phyloP scores from a whole-genome alignment of 92 coral and sea anemone species.

The Diadumene lineata region DNA sequence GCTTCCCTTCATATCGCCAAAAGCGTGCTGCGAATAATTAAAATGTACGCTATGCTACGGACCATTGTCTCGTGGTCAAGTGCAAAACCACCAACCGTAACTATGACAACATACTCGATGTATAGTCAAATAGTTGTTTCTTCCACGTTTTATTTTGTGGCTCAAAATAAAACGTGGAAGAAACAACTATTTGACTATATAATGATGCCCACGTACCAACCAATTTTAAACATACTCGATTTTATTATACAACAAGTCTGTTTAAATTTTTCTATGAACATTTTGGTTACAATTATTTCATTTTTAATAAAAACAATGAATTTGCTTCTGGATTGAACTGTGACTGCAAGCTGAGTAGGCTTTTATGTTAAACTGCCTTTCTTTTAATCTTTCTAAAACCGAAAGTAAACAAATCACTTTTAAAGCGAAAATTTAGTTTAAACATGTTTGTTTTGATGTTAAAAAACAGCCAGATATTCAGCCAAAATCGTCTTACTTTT shows the following conservation, averaged over 20 bases:
- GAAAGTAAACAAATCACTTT: background rate
- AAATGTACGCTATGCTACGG: too few relatives aligned
- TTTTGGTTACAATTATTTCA: background rate
- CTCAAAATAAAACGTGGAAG: too few relatives aligned
- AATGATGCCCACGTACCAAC: too few relatives aligned
- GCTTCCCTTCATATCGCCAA: too few relatives aligned
- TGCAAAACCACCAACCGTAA: background rate
- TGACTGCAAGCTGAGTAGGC: background rate
- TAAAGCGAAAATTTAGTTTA: background rate
- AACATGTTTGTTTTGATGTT: background rate
- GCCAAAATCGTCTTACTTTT: too few relatives aligned
- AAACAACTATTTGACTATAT: too few relatives aligned
- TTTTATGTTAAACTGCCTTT: background rate
- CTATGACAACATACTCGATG: slow-evolving; percentile 17
- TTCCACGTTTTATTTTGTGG: too few relatives aligned
- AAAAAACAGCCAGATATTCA: background rate
- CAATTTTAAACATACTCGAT: background rate
- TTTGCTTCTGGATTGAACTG: background rate
- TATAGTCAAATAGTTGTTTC: too few relatives aligned
- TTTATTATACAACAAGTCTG: slow-evolving; percentile 6
- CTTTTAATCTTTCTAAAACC: background rate
- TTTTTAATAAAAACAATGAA: background rate
- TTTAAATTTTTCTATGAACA: background rate
- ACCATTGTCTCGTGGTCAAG: too few relatives aligned
- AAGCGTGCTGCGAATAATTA: too few relatives aligned